A percentile compares a stretch with the other conserved stretches of the same genome.
These are phyloP conservation scores for Geodia barretti DNA, from an alignment of 37 sponge, comb jelly and placozoan genomes.

Conservation along the genomic window DNA sequence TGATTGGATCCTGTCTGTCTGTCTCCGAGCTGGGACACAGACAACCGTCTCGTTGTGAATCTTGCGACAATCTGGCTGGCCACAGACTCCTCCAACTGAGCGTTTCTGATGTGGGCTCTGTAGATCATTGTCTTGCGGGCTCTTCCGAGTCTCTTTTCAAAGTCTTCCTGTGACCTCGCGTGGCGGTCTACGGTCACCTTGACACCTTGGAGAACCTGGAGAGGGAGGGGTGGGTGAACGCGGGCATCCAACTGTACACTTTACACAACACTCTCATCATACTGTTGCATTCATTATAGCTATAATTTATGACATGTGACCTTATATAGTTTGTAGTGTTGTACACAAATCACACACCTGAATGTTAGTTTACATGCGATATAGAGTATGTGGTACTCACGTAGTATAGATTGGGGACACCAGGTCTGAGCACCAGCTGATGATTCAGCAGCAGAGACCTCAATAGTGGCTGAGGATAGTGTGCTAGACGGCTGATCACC, in stretches of 20 bases:
- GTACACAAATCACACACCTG: too few relatives aligned
- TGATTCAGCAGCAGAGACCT: conserved; percentile 74
- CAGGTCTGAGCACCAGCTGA: conserved; percentile 60
- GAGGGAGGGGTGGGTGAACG: background rate
- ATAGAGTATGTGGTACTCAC: conserved; percentile 38
- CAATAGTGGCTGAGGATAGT: conserved; percentile 83
- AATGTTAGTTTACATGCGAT: background rate
- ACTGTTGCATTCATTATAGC: too few relatives aligned
- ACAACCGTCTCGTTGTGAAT: conserved; percentile 5
- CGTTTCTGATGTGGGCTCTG: conserved; percentile 50
- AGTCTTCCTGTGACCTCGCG: conserved; percentile 35
- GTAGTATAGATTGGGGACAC: conserved; percentile 58
- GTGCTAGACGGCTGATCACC: conserved; percentile 61
- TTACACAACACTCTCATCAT: background rate
- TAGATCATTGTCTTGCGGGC: conserved; percentile 86
- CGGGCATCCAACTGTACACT: background rate
- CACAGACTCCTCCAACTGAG: conserved; percentile 13
- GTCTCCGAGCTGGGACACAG: conserved; percentile 2
- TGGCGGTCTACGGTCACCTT: conserved; percentile 44
- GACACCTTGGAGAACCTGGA: conserved; percentile 62
- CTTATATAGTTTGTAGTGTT: too few relatives aligned
- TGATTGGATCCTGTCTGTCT: background rate
- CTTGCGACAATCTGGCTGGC: conserved; percentile 27
- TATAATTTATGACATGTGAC: too few relatives aligned
- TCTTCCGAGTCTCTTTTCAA: conserved; percentile 61